phyloP scores from a whole-genome alignment of 2,797 vertebrate genomes.

The Allobates femoralis region DNA sequence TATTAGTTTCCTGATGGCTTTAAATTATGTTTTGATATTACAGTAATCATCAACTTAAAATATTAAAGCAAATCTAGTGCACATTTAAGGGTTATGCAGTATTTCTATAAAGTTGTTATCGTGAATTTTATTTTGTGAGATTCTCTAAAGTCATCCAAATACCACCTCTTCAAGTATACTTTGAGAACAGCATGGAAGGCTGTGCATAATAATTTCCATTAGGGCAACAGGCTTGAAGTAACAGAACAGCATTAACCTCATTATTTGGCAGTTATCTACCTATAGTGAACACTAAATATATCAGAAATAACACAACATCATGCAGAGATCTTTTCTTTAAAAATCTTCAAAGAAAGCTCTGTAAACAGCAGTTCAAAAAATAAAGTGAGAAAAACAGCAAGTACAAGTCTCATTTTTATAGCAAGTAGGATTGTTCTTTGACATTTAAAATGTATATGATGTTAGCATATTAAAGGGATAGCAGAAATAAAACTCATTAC shows the following conservation, averaged over 20 bases:
- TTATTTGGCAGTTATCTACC: conserved; percentile 57
- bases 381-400: not conserved
- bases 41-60: not conserved
- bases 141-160: conserved; percentile 46
- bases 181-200: not conserved
- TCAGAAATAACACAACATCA: conserved; percentile 65
- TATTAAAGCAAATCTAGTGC: not conserved
- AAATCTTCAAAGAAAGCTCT: conserved; percentile 56
- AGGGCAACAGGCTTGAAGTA: conserved; percentile 56
- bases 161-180: conserved; percentile 30
- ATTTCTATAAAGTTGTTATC: conserved; percentile 39
- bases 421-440: conserved; percentile 16
- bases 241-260: conserved; percentile 59
- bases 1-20: not conserved
- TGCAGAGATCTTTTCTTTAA: conserved; percentile 59
- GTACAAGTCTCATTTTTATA: conserved; percentile 7
- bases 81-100: not conserved
- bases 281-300: conserved; percentile 65
- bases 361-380: conserved; percentile 49
- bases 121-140: conserved; percentile 52
- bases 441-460: not conserved
- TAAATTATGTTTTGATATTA: not conserved
- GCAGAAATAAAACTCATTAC: not conserved
- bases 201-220: conserved; percentile 18
- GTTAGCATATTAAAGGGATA: not conserved